These are phyloP conservation scores for Campoplex capitator DNA, from an alignment of 2,888 invertebrate species.

Conservation along the genomic window DNA sequence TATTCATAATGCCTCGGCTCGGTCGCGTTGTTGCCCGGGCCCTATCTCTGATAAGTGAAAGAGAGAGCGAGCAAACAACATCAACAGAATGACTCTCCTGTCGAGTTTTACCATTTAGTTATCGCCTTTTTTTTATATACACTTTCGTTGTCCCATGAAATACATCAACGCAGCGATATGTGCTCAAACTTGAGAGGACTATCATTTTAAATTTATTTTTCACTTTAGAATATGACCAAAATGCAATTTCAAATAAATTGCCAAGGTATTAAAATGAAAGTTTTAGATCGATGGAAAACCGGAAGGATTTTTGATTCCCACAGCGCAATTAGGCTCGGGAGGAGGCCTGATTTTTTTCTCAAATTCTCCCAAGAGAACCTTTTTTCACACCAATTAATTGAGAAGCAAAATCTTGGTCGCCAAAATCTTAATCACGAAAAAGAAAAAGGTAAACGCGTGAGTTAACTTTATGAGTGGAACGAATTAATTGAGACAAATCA, in stretches of 20 bases:
- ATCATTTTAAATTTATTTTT: slow-evolving; percentile 1
- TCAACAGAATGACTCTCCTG: slow-evolving; percentile 43
- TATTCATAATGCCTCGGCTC: slow-evolving; percentile 78
- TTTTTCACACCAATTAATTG: slow-evolving; percentile 55
- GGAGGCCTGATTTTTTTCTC: slow-evolving; percentile 56
- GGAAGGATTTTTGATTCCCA: slow-evolving; percentile 39
- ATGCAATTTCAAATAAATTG: neutral
- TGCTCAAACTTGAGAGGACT: slow-evolving; percentile 17
- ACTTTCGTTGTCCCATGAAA: slow-evolving; percentile 25
- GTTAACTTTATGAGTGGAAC: slow-evolving; percentile 63
- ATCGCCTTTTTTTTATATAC: slow-evolving; percentile 44
- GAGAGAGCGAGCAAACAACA: slow-evolving; percentile 52
- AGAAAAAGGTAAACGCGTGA: slow-evolving; percentile 28
- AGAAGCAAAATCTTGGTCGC: slow-evolving; percentile 51
- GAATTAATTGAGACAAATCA: slow-evolving; percentile 69
- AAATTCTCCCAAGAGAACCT: neutral
- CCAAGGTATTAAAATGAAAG: neutral
- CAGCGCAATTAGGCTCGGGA: slow-evolving; percentile 32
- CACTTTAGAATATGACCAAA: neutral
- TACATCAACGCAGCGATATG: slow-evolving; percentile 27
- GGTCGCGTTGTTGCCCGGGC: slow-evolving; percentile 51
- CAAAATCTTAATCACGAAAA: slow-evolving; percentile 55
- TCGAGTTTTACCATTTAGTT: slow-evolving; percentile 54
- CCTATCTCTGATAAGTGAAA: slow-evolving; percentile 41
- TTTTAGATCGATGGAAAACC: slow-evolving; percentile 7